A percentile compares a stretch with the other conserved stretches of the same genome.
These are phyloP conservation scores for Eurosta solidaginis DNA, from an alignment of 1,140 invertebrate species.

Conservation along the genomic window DNA sequence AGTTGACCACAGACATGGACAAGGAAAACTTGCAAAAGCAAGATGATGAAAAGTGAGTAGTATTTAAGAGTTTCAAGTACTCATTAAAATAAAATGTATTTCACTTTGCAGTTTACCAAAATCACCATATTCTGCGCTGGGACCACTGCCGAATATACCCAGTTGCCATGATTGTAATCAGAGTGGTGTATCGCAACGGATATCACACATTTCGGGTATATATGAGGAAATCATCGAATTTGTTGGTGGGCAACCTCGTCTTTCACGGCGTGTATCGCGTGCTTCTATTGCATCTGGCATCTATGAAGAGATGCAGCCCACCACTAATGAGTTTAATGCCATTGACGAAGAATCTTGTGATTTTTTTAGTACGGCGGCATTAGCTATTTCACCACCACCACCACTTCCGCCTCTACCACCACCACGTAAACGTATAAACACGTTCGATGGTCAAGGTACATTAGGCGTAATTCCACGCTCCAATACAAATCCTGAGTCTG, in stretches of 20 bases:
- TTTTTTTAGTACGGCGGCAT: not conserved
- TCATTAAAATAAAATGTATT: not conserved
- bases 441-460: constrained; percentile 37
- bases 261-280: constrained; percentile 41
- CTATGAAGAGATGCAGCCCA: constrained; percentile 57
- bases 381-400: constrained; percentile 37
- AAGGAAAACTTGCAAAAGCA: not conserved
- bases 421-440: constrained; percentile 51
- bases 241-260: constrained; percentile 37
- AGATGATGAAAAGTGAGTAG: not conserved
- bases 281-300: constrained; percentile 56
- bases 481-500: constrained; percentile 55
- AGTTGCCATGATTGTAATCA: constrained; percentile 39
- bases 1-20: not conserved
- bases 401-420: constrained; percentile 49
- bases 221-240: constrained; percentile 58
- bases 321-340: constrained; percentile 23
- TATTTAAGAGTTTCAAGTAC: not conserved
- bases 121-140: constrained; percentile 31
- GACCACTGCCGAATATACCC: constrained; percentile 51
- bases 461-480: constrained; percentile 47
- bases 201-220: constrained; percentile 50
- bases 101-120: not conserved
- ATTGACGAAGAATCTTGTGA: constrained; percentile 40
- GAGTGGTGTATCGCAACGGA: constrained; percentile 39